Conservation (phyloP, 2,888 invertebrate species). For the Eupithecia tripunctaria region DNA sequence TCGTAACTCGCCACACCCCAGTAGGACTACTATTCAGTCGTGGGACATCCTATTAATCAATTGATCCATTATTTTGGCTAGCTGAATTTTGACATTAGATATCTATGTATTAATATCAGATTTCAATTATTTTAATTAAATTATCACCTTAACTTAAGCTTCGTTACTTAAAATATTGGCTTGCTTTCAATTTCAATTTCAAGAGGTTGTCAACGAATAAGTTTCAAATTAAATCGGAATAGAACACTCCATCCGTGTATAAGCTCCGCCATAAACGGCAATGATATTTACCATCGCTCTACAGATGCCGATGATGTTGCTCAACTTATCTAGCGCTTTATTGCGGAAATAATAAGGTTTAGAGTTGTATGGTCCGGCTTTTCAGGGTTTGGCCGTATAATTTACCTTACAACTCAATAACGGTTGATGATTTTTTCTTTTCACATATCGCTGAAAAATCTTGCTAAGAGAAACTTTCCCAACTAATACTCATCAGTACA, state of each 20-base stretch:
- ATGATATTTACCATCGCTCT: conserved; percentile 22
- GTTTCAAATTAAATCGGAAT: neutral
- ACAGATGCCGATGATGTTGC: conserved; percentile 28
- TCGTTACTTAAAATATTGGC: neutral
- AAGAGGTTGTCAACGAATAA: neutral
- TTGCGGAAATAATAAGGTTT: conserved; percentile 30
- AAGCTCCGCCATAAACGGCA: conserved; percentile 6
- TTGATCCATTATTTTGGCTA: neutral
- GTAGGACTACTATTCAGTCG: neutral
- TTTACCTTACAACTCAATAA: no score
- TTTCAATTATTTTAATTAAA: neutral
- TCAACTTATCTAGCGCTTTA: conserved; percentile 23
- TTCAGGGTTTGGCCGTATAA: conserved; percentile 1
- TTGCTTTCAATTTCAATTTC: neutral
- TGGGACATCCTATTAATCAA: neutral
- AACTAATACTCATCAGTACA: no score
- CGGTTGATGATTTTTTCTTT: neutral
- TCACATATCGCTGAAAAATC: no score
- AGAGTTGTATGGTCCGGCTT: conserved; percentile 15
- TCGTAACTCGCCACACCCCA: no score
- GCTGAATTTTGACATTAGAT: neutral
- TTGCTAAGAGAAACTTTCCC: no score
- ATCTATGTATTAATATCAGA: no score
- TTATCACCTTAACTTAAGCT: neutral
- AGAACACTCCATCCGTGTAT: conserved; percentile 5